Percentiles rank a stretch among this genome's conserved stretches.
phyloP scores from a whole-genome alignment of 64 coral and sea anemone genomes.

The Hydrozoanthus tunicans region DNA sequence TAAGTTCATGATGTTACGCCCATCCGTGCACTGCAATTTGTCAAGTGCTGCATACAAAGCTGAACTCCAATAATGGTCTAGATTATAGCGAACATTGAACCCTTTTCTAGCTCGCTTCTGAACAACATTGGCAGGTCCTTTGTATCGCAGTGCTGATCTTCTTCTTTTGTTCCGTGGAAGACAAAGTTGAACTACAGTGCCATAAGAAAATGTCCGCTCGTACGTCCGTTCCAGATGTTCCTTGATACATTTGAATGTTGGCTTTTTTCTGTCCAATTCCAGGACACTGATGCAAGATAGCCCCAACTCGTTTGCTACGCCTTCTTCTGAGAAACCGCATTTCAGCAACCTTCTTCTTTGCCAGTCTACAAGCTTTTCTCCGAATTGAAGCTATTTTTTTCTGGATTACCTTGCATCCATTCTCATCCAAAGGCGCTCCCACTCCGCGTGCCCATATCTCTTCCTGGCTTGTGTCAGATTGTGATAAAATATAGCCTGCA shows the following conservation, averaged over 20 bases:
- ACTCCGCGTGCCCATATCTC: conserved; percentile 52
- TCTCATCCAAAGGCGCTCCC: conserved; percentile 30
- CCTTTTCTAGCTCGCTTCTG: conserved; percentile 46
- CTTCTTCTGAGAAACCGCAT: conserved; percentile 52
- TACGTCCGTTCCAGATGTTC: conserved; percentile 58
- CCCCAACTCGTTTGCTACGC: conserved; percentile 36
- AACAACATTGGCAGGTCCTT: conserved; percentile 33
- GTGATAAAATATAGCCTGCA: conserved; percentile 44
- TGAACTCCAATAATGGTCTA: conserved; percentile 53
- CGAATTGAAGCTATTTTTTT: conserved; percentile 56
- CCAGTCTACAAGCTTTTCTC: conserved; percentile 37
- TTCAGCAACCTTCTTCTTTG: conserved; percentile 54
- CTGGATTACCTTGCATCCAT: conserved; percentile 49
- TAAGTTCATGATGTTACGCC: conserved; percentile 28
- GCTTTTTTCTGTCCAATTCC: conserved; percentile 58
- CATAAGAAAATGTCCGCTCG: conserved; percentile 58
- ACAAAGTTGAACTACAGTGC: conserved; percentile 63
- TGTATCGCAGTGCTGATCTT: conserved; percentile 48
- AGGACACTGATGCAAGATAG: conserved; percentile 28
- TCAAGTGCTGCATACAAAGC: conserved; percentile 54
- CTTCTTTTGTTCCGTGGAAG: conserved; percentile 55
- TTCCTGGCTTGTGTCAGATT: conserved; percentile 56
- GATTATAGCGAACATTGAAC: conserved; percentile 51
- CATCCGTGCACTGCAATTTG: conserved; percentile 27
- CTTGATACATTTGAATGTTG: conserved; percentile 64